A percentile compares a stretch with the other conserved stretches of the same genome.
phyloP scores from a whole-genome alignment of 2,888 invertebrate species.

The Dasysyrphus albostriatus region DNA sequence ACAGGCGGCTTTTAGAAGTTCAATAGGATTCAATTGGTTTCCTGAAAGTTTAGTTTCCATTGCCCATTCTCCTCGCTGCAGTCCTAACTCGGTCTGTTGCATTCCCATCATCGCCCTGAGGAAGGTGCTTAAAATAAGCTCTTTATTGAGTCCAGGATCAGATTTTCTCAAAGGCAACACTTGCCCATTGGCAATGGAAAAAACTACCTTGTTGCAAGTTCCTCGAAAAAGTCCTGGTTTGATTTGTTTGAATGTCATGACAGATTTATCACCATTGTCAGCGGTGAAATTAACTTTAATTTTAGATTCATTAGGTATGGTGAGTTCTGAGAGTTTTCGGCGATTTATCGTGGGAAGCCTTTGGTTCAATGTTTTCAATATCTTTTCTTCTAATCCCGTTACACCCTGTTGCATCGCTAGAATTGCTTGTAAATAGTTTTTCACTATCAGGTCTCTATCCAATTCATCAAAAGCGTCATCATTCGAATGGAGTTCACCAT shows the following conservation, averaged over 20 bases:
- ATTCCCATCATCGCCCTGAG: constrained; percentile 60
- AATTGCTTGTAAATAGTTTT: constrained; percentile 48
- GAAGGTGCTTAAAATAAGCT: constrained; percentile 53
- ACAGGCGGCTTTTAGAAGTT: constrained; percentile 54
- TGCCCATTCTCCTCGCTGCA: constrained; percentile 49
- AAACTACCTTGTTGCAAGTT: constrained; percentile 38
- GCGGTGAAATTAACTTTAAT: constrained; percentile 62
- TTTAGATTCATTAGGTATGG: constrained; percentile 37
- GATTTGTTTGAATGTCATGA: constrained; percentile 60
- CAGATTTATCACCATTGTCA: constrained; percentile 57
- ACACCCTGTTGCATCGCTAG: constrained; percentile 57
- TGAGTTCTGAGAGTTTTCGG: constrained; percentile 15
- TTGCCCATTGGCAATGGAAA: constrained; percentile 62
- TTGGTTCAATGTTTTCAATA: background rate
- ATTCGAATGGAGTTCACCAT: constrained; percentile 32
- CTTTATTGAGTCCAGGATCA: constrained; percentile 31
- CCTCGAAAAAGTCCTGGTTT: constrained; percentile 65
- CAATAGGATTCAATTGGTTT: constrained; percentile 55
- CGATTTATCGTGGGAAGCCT: background rate
- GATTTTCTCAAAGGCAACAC: constrained; percentile 35
- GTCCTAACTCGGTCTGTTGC: constrained; percentile 54
- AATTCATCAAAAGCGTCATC: constrained; percentile 22
- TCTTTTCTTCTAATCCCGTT: constrained; percentile 24
- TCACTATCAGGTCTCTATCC: constrained; percentile 49
- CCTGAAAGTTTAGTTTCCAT: constrained; percentile 51